Evolutionary conservation across 2,797 vertebrate genomes (phyloP), one percentile per base, ranked within the genome.

Genomic region (Danio tinwini): DNA sequence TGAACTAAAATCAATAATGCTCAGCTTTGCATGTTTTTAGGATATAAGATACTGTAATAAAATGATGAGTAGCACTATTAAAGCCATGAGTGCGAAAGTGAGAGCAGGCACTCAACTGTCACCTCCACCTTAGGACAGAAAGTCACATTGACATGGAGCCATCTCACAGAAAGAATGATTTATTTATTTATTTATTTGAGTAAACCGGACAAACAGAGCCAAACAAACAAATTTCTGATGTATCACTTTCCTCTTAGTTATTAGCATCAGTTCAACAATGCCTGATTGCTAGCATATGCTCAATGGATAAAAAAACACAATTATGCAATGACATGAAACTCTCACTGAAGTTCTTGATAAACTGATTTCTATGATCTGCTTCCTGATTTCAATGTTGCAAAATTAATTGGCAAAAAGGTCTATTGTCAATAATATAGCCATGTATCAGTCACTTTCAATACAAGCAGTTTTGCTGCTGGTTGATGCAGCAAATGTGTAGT

Each of bases 161-260:
- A 8, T 64, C 61, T 75, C 40, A 13, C 11, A 40, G 59, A 75
- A 75, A 10, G 9, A 52, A 63, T 62, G 59, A 75, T 58, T 63
- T 59, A 42, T 75, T 61, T 74, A 74, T 74, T 74, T 50, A 50
- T 63, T 75, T 29, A 29, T 63, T 75, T 75, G 45, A 50, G 73
- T 6, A 40, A 62, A 52, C 58, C 5, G 1, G 59, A 63, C 45
- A 63, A 63, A 63, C 59, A 21, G 49, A 56, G n/a, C 50, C 13
- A 21, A 45, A 56, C 76, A 67, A 65, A 75, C 61, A 53, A n/a
- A 53, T 75, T 55, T 9, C 14, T 16, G 61, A 76, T 21, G 6
- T 19, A 11, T 37, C 17, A 1, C 53, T 56, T 37, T 56, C 49
- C 11, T 44, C n/a, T 47, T 55, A 62, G 47, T 74, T 62, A 63